Evolutionary conservation across 2,797 vertebrate species (phyloP), one percentile per base, ranked within the genome.

Genomic region (Phoeniculus purpureus): DNA sequence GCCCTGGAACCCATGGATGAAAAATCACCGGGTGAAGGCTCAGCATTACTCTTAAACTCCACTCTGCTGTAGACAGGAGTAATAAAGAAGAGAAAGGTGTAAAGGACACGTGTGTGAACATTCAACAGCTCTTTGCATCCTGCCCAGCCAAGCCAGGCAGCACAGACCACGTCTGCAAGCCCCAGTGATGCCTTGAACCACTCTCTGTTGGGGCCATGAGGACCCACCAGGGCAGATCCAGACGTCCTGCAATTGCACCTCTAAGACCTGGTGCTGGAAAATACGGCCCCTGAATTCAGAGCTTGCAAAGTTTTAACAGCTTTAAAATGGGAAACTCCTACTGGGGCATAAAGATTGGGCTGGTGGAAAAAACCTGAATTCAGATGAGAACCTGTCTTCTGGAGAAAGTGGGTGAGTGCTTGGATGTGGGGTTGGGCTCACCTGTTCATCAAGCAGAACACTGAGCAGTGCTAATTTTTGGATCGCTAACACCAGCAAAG

Each of bases 201-300:
- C 58, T 3, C 43, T 2, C 11, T 1, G 3, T 0, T 4, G 7
- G 56, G 43, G 8, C 2, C 0, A 43, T 15, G 31, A 29, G 56
- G 56, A 59, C 21, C 48, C 13, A 1, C 20, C 12, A 12, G 68
- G 45, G 17, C 31, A 26, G 45, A 43, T 12, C 32, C 31, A 32
- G 55, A 15, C 17, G 60, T 48, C 60, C 22, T 17, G 21, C 76
- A 43, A 43, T 32, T 20, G n/a, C 37, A 16, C 16, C 51, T 17
- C 10, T 27, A 16, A 21, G 47, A 82, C 26, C 54, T 0, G 6
- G 26, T 12, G 48, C 27, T 51, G 37, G 48, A 58, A 78, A 70
- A 71, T 26, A 56, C 2, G 3, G 55, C 21, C 43, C 43, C 19
- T 0, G 0, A 26, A 27, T 31, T 68, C n/a, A 32, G 25, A 73